phyloP scores from a whole-genome alignment of 2,888 invertebrate species.

The Macrophya annulata region DNA sequence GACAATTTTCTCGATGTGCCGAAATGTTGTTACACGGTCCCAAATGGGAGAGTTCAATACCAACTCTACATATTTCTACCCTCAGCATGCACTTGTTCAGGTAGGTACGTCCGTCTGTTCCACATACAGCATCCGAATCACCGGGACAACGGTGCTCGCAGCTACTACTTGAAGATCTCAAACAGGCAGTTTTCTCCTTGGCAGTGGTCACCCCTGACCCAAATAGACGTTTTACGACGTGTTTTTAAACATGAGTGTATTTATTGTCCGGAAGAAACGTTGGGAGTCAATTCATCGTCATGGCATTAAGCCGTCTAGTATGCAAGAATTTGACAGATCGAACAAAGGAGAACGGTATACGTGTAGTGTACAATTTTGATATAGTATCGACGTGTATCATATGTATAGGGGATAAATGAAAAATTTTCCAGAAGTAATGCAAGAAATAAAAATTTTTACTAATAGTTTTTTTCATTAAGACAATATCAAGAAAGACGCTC shows the following conservation, averaged over 20 bases:
- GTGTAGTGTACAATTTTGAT: background rate
- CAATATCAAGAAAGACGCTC: background rate
- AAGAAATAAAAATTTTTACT: background rate
- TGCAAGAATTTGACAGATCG: too few species aligned
- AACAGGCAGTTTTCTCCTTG: conserved; percentile 78
- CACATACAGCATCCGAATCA: conserved; percentile 93
- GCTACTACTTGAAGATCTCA: conserved; percentile 81
- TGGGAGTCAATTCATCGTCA: background rate
- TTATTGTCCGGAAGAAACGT: background rate
- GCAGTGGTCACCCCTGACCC: conserved; percentile 75
- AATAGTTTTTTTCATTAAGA: background rate
- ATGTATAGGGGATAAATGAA: background rate
- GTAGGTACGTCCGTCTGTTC: conserved; percentile 93
- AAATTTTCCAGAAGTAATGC: background rate
- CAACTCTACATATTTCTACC: conserved; percentile 81
- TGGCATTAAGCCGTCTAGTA: too few species aligned
- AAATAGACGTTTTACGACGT: background rate
- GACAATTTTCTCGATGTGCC: conserved; percentile 94
- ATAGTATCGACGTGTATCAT: background rate
- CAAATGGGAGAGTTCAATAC: conserved; percentile 84
- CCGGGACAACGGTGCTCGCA: conserved; percentile 87
- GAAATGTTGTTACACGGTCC: conserved; percentile 87
- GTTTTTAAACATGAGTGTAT: background rate
- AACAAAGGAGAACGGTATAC: background rate
- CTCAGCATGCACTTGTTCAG: conserved; percentile 87